phyloP scores from a whole-genome alignment of 2,797 vertebrate genomes.

The Benthosema pterotum region DNA sequence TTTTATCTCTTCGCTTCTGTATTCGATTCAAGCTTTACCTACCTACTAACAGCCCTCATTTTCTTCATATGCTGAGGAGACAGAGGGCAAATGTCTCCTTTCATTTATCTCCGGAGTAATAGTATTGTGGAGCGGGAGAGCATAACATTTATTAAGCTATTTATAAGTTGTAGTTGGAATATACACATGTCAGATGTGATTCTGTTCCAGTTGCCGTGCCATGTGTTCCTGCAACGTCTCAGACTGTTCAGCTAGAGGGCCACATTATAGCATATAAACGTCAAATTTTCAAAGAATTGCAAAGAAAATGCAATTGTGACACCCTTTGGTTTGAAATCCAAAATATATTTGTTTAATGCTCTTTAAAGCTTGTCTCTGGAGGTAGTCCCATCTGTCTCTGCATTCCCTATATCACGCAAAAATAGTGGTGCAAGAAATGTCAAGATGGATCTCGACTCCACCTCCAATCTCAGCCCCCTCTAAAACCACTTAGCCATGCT shows the following conservation, averaged over 20 bases:
- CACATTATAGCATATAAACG: conserved; percentile 80
- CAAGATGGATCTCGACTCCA: conserved; percentile 76
- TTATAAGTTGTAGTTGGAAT: conserved; percentile 74
- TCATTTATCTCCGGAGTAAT: conserved; percentile 66
- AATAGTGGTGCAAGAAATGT: conserved; percentile 74
- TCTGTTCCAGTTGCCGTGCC: conserved; percentile 60
- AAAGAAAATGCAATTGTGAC: conserved; percentile 63
- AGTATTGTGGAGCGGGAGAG: conserved; percentile 57
- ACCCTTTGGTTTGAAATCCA: conserved; percentile 73
- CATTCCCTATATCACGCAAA: conserved; percentile 64
- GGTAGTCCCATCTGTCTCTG: conserved; percentile 74
- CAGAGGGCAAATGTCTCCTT: conserved; percentile 74
- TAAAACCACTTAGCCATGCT: conserved; percentile 78
- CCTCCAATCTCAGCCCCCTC: conserved; percentile 58
- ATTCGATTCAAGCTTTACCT: conserved; percentile 46
- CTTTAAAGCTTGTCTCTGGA: conserved; percentile 81
- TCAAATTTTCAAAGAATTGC: conserved; percentile 63
- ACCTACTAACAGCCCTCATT: conserved; percentile 50
- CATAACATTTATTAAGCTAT: conserved; percentile 76
- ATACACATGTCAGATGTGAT: conserved; percentile 74
- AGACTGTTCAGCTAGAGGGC: conserved; percentile 60
- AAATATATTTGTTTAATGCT: conserved; percentile 83
- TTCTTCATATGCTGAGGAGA: conserved; percentile 56
- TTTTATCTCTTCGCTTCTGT: conserved; percentile 46
- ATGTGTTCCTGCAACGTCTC: conserved; percentile 63